A percentile compares a stretch with the other conserved stretches of the same genome.
Conservation (phyloP, 2,797 vertebrate genomes). For the Numenius phaeopus region DNA sequence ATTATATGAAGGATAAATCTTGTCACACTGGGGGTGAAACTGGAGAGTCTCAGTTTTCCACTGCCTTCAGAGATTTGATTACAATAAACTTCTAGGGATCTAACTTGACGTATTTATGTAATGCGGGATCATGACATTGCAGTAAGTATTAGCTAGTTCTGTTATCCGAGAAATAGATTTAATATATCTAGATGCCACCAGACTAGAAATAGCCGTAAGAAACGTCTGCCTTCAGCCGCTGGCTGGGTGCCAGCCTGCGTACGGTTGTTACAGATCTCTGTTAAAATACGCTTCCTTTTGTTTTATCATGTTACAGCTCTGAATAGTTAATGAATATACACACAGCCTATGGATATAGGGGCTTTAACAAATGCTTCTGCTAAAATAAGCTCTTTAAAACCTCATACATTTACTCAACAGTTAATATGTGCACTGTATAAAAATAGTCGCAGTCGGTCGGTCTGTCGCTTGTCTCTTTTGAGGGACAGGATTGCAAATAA, state of each 20-base stretch:
- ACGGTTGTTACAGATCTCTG: background rate
- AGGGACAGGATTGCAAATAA: background rate
- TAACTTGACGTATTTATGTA: background rate
- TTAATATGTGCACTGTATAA: background rate
- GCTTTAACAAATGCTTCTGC: slow-evolving; percentile 64
- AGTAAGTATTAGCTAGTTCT: background rate
- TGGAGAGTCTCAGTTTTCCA: slow-evolving; percentile 24
- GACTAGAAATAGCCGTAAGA: slow-evolving; percentile 35
- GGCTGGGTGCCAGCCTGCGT: background rate
- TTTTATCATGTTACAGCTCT: slow-evolving; percentile 54
- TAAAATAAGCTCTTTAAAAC: slow-evolving; percentile 69
- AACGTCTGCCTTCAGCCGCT: background rate
- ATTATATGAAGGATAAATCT: background rate
- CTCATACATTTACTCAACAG: slow-evolving; percentile 34
- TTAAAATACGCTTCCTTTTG: slow-evolving; percentile 60
- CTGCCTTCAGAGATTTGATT: slow-evolving; percentile 19
- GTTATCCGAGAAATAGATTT: slow-evolving; percentile 20
- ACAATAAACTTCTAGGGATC: slow-evolving; percentile 19
- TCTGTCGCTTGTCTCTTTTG: background rate
- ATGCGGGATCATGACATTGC: background rate
- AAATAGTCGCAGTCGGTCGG: background rate
- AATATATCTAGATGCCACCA: background rate
- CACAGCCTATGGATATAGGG: slow-evolving; percentile 45
- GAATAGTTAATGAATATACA: slow-evolving; percentile 55
- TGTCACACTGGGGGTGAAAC: background rate